Evolutionary conservation across 2,888 invertebrate species (phyloP), one percentile per base, ranked within the genome.

Genomic region (Drosophila pseudotakahashii): DNA sequence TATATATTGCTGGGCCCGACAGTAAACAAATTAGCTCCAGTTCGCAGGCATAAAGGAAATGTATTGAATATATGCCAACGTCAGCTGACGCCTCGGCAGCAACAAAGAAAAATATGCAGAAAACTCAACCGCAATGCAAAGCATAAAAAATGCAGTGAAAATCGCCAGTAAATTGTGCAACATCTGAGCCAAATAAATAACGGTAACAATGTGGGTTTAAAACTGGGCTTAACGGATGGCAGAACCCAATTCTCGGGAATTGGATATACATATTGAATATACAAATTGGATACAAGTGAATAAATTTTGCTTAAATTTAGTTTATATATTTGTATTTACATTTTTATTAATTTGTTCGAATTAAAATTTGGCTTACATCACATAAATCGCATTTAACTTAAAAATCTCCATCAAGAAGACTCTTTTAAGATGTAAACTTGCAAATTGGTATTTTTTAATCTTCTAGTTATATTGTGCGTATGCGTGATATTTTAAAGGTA

Each of bases 11-110:
- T 47, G 41, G 52, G 2, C 51, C 50, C 62, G 81, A 72, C 83
- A 68, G 88, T 76, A 69, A 86, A 88, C 88, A 86, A 83, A 83
- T 88, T 88, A 88, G 89, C 87, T 76, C 26, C 74, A 71, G 67
- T 88, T 79, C 79, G 84, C 70, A 77, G 77, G 69, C 70, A 42
- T 39, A 63, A 64, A 66, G 63, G 58, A 79, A 73, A 81, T 85
- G 80, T 80, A 83, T 83, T 80, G 84, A 76, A 75, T 86, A 86
- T 80, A 83, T 83, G 82, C 78, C 89, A 88, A 70, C 73, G 72
- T 73, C 83, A 87, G 89, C 84, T 89, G 83, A 86, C 89, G 87
- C 74, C 50, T 42, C 73, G 37, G 32, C 52, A 59, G 41, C 41
- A 55, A 63, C 44, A 39, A 61, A 50, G 13, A 68, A 57, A 55